Evolutionary conservation across 2,888 invertebrate genomes (phyloP).

Genomic region (Leuctra nigra): DNA sequence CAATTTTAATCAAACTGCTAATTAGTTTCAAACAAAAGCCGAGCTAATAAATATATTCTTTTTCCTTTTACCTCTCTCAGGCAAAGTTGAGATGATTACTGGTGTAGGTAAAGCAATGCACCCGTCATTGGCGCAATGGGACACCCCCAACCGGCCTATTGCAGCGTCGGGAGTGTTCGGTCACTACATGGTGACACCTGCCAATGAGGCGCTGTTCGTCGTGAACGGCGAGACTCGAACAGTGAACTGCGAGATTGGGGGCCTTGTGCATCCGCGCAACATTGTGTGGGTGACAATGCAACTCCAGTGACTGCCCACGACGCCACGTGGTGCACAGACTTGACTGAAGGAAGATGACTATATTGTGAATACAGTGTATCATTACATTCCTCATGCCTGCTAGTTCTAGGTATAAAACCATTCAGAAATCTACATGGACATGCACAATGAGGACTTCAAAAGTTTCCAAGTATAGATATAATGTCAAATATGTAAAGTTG

Average conservation of each 20-base stretch:
- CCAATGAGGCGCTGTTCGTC: slow-evolving; percentile 61
- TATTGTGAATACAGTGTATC: too few relatives aligned
- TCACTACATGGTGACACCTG: slow-evolving; percentile 64
- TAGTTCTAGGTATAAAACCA: neutral
- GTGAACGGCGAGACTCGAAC: slow-evolving; percentile 63
- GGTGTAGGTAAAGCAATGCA: slow-evolving; percentile 59
- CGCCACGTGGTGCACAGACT: too few relatives aligned
- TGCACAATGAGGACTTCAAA: too few relatives aligned
- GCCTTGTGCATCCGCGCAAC: slow-evolving; percentile 56
- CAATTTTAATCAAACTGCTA: too few relatives aligned
- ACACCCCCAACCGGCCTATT: slow-evolving; percentile 57
- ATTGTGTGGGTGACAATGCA: slow-evolving; percentile 59
- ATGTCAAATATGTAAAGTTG: too few relatives aligned
- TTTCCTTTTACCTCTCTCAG: too few relatives aligned
- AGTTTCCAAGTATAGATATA: too few relatives aligned
- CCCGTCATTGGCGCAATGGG: slow-evolving; percentile 52
- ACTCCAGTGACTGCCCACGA: slow-evolving; percentile 51
- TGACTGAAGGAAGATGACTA: neutral
- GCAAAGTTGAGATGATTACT: slow-evolving; percentile 69
- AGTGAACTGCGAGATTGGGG: slow-evolving; percentile 68
- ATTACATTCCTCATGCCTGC: too few relatives aligned
- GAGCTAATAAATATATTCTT: too few relatives aligned
- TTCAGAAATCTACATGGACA: too few relatives aligned
- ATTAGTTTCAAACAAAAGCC: too few relatives aligned
- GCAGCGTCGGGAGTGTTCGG: slow-evolving; percentile 63